phyloP scores from a whole-genome alignment of 2,113 vertebrate species.

The Labeo rohita region DNA sequence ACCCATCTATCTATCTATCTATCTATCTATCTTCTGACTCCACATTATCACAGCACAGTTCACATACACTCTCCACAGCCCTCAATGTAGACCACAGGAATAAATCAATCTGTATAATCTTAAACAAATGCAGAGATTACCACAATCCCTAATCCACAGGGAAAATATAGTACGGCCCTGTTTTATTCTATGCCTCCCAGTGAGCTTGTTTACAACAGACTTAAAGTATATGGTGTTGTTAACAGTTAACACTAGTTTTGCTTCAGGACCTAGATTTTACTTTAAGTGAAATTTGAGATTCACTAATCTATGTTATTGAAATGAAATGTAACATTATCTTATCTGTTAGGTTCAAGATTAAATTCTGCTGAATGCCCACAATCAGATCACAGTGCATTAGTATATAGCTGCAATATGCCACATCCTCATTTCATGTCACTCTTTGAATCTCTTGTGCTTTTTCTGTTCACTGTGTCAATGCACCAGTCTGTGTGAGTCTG shows the following conservation, averaged over 20 bases:
- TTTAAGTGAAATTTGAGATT: not conserved
- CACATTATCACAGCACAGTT: too few species aligned
- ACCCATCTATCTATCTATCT: too few species aligned
- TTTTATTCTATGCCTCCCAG: not conserved
- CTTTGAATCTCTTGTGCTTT: not conserved
- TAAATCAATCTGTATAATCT: constrained; percentile 65
- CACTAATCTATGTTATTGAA: not conserved
- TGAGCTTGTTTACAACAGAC: constrained; percentile 3
- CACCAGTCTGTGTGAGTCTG: constrained; percentile 16
- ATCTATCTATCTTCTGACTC: too few species aligned
- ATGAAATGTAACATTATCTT: not conserved
- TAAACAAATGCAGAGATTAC: constrained; percentile 70
- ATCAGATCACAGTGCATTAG: not conserved
- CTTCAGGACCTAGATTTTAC: not conserved
- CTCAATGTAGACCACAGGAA: constrained; percentile 30
- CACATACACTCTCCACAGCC: not conserved
- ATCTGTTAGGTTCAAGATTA: not conserved
- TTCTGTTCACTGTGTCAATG: constrained; percentile 21
- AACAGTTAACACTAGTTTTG: not conserved
- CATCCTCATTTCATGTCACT: not conserved
- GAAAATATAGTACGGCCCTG: constrained; percentile 47
- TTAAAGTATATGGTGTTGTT: not conserved
- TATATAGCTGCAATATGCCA: not conserved
- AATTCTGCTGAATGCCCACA: not conserved
- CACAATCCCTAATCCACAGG: constrained; percentile 64